phyloP scores from a whole-genome alignment of 2,113 vertebrate species.

The Chionodraco myersi region DNA sequence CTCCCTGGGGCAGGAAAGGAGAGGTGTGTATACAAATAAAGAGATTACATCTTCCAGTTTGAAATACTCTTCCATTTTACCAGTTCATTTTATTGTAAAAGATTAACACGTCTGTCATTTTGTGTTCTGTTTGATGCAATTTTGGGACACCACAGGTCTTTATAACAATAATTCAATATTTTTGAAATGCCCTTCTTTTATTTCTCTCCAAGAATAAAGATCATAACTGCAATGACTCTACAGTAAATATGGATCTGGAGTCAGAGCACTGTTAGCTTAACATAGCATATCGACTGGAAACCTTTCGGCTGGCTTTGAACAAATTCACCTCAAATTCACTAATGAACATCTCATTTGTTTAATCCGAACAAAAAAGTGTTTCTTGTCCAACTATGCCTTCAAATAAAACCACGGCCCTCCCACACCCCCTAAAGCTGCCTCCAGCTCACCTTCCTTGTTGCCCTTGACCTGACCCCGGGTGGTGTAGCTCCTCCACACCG shows the following conservation, averaged over 20 bases:
- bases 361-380: neutral
- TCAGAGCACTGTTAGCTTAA: no score
- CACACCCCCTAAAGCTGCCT: neutral
- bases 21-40: neutral
- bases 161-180: neutral
- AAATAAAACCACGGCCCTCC: neutral
- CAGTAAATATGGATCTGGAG: no score
- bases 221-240: no score
- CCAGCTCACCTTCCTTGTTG: constrained; percentile 88
- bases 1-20: constrained; percentile 71
- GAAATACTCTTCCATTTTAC: no score
- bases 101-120: no score
- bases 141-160: neutral
- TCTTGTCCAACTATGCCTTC: neutral
- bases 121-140: no score
- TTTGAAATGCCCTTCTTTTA: neutral
- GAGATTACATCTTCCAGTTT: neutral
- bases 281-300: neutral
- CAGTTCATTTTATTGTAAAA: no score
- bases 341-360: neutral
- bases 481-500: constrained; percentile 96
- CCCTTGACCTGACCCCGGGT: constrained; percentile 94
- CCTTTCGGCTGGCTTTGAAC: no score
- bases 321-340: neutral
- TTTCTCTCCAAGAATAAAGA: neutral